Evolutionary conservation across 37 sponge, comb jelly and placozoan species (phyloP).

Genomic region (Dysidea cf. avara): DNA sequence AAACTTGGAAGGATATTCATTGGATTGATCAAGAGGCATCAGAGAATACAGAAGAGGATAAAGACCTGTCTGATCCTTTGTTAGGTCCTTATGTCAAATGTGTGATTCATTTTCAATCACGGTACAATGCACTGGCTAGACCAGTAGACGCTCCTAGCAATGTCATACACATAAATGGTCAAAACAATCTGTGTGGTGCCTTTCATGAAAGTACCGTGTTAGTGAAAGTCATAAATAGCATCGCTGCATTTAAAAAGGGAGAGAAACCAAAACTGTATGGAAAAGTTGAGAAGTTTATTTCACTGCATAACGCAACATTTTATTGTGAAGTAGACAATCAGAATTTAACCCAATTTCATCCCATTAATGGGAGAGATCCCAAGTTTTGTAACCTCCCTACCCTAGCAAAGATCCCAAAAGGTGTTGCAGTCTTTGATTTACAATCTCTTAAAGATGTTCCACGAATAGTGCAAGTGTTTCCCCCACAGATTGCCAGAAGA

Average conservation of each 20-base stretch:
- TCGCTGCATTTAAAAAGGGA: neutral
- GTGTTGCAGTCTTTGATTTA: slow-evolving; percentile 49
- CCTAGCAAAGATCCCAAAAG: slow-evolving; percentile 25
- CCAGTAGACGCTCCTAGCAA: slow-evolving; percentile 33
- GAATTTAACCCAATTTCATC: slow-evolving; percentile 46
- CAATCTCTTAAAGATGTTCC: slow-evolving; percentile 20
- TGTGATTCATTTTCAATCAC: neutral
- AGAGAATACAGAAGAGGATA: neutral
- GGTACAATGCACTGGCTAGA: slow-evolving; percentile 41
- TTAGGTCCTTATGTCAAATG: slow-evolving; percentile 8
- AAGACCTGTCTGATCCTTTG: neutral
- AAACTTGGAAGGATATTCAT: too few species aligned
- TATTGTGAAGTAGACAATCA: slow-evolving; percentile 38
- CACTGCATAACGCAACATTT: slow-evolving; percentile 21
- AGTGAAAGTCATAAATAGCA: slow-evolving; percentile 21
- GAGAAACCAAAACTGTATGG: slow-evolving; percentile 22
- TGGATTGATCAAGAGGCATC: neutral
- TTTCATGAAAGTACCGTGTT: slow-evolving; percentile 57
- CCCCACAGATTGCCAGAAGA: slow-evolving; percentile 33
- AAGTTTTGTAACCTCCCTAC: slow-evolving; percentile 55
- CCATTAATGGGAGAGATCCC: slow-evolving; percentile 52
- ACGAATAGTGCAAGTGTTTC: slow-evolving; percentile 41
- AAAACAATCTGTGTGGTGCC: slow-evolving; percentile 54
- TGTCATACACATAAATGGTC: slow-evolving; percentile 29
- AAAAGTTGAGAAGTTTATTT: slow-evolving; percentile 21